Base-by-base conservation (phyloP, 2,797 vertebrate species). In the Amblyraja radiata region DNA sequence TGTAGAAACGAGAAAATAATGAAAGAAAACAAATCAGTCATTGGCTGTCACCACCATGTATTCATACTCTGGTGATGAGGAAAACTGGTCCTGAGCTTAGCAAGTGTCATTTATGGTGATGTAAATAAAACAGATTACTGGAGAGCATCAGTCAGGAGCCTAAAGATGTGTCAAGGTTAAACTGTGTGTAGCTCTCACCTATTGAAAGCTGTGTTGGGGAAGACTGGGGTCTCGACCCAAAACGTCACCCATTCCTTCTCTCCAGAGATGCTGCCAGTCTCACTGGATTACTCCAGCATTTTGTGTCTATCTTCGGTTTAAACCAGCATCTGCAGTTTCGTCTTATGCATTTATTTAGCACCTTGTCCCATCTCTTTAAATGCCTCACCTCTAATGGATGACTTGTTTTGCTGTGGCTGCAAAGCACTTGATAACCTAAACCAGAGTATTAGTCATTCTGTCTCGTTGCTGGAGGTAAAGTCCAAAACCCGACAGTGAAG, bases 111-210 rank as follows among this genome's bases (percentile, higher is more conserved):
- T 88, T 32, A n/a, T 65, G 84, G 61, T 1, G 63, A 74, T 74
- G 65, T 36, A 88, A 65, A 32, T 18, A 65, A 65, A 36, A 65
- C 84, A 32, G 84, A 88, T 88, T 88, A 88, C 9, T 16, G 28
- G n/a, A 88, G 14, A 88, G 58, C 58, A 36, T 88, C 61, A 88
- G 16, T 65, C 65, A 88, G 65, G 63, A 88, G 5, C 28, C 61
- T 32, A 65, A 32, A 65, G 6, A 16, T 88, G 84, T 65, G n/a
- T 88, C 84, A 88, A 88, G n/a, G 84, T 65, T 88, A 88, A 83
- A 65, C 61, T 32, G 84, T n/a, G 32, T 1, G n/a, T 14, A 36
- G n/a, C 84, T 88, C 28, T 32, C 58, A 65, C n/a, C 13, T 65
- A n/a, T 61, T n/a, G 28, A 63, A 84, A 61, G 54, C 54, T 84